A percentile compares a stretch with the other conserved stretches of the same genome.
phyloP scores from a whole-genome alignment of 2,888 invertebrate species.

The Nomada ferruginata region DNA sequence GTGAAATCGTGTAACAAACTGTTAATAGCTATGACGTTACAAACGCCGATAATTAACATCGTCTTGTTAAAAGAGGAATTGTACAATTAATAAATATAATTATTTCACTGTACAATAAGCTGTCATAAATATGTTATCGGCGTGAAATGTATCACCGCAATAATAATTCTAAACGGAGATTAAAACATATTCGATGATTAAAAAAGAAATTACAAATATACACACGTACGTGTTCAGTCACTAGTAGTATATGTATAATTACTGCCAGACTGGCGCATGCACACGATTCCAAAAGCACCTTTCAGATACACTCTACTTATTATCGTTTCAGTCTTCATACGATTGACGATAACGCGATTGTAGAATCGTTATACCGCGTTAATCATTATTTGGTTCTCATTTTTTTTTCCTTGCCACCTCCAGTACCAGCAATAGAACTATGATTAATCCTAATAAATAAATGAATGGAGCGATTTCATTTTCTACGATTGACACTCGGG shows the following conservation, averaged over 20 bases:
- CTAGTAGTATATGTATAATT: not conserved
- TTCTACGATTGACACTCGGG: constrained; percentile 17
- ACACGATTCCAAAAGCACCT: constrained; percentile 15
- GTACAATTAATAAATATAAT: no score
- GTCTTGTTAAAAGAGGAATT: not conserved
- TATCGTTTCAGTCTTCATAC: not conserved
- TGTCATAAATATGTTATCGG: no score
- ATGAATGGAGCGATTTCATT: no score
- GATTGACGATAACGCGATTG: not conserved
- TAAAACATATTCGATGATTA: not conserved
- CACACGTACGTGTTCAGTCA: not conserved
- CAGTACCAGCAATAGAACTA: constrained; percentile 64
- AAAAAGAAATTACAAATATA: not conserved
- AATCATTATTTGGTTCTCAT: not conserved
- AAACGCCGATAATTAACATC: no score
- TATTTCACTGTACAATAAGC: no score
- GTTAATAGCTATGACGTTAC: no score
- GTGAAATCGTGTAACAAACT: not conserved
- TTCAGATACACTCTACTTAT: constrained; percentile 8
- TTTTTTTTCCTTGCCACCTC: constrained; percentile 48
- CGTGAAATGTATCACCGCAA: not conserved
- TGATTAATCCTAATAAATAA: not conserved
- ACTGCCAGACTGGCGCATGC: not conserved
- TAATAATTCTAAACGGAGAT: not conserved
- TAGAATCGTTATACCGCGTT: not conserved